Base-by-base conservation (phyloP, 2,888 invertebrate species). In the Philaethria dido region DNA sequence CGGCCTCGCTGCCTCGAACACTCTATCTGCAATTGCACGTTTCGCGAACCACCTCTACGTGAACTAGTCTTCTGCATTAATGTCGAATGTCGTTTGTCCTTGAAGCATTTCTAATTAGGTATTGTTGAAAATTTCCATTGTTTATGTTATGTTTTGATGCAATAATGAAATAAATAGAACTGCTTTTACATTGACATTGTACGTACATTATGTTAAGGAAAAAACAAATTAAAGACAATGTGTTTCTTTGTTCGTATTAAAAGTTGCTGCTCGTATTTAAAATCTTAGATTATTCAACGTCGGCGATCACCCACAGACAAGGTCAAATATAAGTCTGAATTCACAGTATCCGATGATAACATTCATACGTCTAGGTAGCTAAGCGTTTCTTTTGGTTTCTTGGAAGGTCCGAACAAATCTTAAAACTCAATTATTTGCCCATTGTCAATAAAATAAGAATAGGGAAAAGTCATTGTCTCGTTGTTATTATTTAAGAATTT, bases 1-100 rank as follows among this genome's bases (percentile, higher is more conserved):
- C 81, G 86, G 85, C 86, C 86, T 83, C 86, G 72, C 68, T 64
- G 71, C 67, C 71, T 64, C 67, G 69, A 68, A 69, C 69, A 68
- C 71, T 70, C 67, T 47, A 65, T 61, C 71, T 69, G 65, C 67
- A 66, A 33, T 66, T 68, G 62, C 55, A 63, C 65, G 55, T 55
- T 55, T 20, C 20, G 20, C 22, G 39, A 39, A 39, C 36, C 33
- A 29, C 18, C 59, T 45, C 59, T 45, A 39, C 20, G 20, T 20
- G 36, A 39, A n/a, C 20, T 57, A 22, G 55, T 22, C 22, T 22
- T 22, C 20, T 39, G 22, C 54, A 13, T 54, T 36, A 20, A 55
- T 14, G 18, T 47, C 22, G 47, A 9, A 55, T 42, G 57, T 42
- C 11, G 42, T n/a, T 42, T 5, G 57, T 42, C 57, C 57, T 57